Evolutionary conservation across 2,113 vertebrate genomes (phyloP), one percentile per base, ranked within the genome.

Genomic region (Fulmarus glacialis): DNA sequence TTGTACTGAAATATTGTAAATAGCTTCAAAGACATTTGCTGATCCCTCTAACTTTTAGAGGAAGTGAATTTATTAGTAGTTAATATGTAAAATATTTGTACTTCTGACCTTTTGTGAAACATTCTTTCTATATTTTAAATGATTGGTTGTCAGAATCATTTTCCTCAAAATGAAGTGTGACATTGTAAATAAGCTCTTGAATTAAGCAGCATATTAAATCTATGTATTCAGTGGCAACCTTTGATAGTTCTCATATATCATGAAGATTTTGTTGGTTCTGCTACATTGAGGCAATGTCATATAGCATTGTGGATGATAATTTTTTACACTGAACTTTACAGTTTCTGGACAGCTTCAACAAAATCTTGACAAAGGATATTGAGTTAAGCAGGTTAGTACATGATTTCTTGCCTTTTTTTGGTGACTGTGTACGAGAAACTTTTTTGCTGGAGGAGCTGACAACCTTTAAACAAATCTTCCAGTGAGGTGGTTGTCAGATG

Each of bases 61-160:
- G 90, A 94, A 92, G 93, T 89, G 52, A 89, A 97, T 97, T 92
- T 96, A 95, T 95, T 97, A 97, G 84, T 77, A 90, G 84, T 38
- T 96, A 92, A 94, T 94, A 90, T 87, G 87, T 93, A 92, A 97
- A 97, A 95, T 95, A 94, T 94, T 97, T 97, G 90, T 94, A 89
- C 72, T 90, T 96, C 94, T 97, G 96, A 97, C 94, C 98, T 98
- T 98, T 98, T 87, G 82, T 91, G 92, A 96, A 98, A 87, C 85
- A 95, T 92, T 96, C 81, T 75, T 78, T 78, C 91, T 78, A 5
- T 78, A 55, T 96, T 97, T 93, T 29, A 88, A 97, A 96, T 94
- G 94, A 96, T 81, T 59, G 73, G 67, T 84, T 98, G 93, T 96
- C 97, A 96, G 93, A 94, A 92, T 62, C 23, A 55, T 80, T 87